A percentile compares a stretch with the other conserved stretches of the same genome.
phyloP scores from a whole-genome alignment of 1,140 invertebrate species.

The Ceratina calcarata region DNA sequence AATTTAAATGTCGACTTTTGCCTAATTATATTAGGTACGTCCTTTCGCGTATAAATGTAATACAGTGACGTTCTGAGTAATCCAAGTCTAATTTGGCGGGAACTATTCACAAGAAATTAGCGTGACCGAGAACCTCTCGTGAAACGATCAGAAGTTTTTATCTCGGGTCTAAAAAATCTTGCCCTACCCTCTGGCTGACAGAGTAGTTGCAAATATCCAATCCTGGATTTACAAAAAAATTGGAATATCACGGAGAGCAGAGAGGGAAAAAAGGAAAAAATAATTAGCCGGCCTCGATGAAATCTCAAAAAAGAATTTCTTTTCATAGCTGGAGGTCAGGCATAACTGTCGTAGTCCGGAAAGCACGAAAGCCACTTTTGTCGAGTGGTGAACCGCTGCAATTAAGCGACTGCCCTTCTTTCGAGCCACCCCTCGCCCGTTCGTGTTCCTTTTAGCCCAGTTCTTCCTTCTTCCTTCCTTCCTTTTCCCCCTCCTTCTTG shows the following conservation, averaged over 20 bases:
- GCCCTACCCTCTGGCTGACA: too few relatives aligned
- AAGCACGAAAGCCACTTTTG: slow-evolving; percentile 56
- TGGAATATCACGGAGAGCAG: too few relatives aligned
- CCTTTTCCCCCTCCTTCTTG: slow-evolving; percentile 26
- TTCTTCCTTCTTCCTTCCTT: slow-evolving; percentile 21
- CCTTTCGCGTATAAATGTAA: too few relatives aligned
- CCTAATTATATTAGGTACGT: too few relatives aligned
- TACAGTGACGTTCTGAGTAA: too few relatives aligned
- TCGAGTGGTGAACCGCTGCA: slow-evolving; percentile 60
- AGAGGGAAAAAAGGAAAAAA: slow-evolving; percentile 7
- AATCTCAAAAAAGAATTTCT: slow-evolving; percentile 42
- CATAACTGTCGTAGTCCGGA: slow-evolving; percentile 46
- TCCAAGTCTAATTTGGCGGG: not conserved
- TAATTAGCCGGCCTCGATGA: slow-evolving; percentile 30
- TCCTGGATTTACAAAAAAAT: slow-evolving; percentile 33
- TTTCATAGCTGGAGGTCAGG: slow-evolving; percentile 36
- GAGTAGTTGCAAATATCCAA: slow-evolving; percentile 40
- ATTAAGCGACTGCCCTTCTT: slow-evolving; percentile 55
- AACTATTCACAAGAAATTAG: not conserved
- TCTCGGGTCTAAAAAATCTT: not conserved
- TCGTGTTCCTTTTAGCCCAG: slow-evolving; percentile 14
- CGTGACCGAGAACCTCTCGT: not conserved
- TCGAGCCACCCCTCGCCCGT: too few relatives aligned
- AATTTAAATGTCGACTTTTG: too few relatives aligned
- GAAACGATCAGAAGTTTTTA: not conserved